Conservation (phyloP, 2,888 invertebrate species). For the Heliconius aoede region DNA sequence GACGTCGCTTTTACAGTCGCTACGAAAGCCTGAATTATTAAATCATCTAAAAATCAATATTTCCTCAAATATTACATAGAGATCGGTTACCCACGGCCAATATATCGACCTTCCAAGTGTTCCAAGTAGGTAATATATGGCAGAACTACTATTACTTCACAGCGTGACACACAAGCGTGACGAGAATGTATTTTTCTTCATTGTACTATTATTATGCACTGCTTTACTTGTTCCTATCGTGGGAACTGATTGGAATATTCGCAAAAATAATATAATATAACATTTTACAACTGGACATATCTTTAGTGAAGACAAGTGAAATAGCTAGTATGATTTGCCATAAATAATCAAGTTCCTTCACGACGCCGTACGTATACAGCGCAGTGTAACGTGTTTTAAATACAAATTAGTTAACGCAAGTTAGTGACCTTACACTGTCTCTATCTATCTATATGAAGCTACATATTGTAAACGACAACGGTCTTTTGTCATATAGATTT, state of each 20-base stretch:
- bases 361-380: neutral
- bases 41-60: neutral
- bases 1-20: too few species aligned
- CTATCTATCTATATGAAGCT: neutral
- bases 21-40: neutral
- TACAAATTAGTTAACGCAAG: slow-evolving; percentile 13
- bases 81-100: slow-evolving; percentile 10
- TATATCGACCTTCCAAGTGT: slow-evolving; percentile 1
- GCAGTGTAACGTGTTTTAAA: slow-evolving; percentile 6
- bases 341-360: slow-evolving; percentile 16
- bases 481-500: neutral
- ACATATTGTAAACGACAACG: neutral
- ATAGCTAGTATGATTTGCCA: neutral
- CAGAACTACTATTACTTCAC: slow-evolving; percentile 5
- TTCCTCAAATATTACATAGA: neutral
- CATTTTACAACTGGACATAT: too few species aligned
- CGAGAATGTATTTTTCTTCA: neutral
- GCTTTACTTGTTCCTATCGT: neutral
- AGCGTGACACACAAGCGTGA: neutral
- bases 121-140: slow-evolving; percentile 2
- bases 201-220: slow-evolving; percentile 1
- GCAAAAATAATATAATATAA: neutral
- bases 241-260: neutral
- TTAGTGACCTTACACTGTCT: slow-evolving; percentile 21
- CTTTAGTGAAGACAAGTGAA: neutral